Conservation (phyloP, 2,888 invertebrate species). For the Zhuqinia jingwanae region DNA sequence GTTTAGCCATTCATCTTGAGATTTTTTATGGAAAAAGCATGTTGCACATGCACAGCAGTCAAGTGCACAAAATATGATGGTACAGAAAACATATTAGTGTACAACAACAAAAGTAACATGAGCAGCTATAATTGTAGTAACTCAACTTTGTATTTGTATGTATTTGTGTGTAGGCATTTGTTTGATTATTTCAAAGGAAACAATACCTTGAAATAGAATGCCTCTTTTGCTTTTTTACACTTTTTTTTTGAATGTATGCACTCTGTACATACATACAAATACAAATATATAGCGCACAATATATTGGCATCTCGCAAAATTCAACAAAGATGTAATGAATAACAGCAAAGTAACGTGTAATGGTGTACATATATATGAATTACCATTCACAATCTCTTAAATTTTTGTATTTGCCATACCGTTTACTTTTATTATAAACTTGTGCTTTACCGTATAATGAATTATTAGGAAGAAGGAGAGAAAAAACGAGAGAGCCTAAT, state of each 20-base stretch:
- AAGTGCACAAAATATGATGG: constrained; percentile 2
- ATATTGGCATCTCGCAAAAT: constrained; percentile 25
- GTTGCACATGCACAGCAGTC: not conserved
- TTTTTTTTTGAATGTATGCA: not conserved
- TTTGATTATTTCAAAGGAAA: not conserved
- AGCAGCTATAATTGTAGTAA: not conserved
- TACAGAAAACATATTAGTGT: not conserved
- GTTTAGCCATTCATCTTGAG: constrained; percentile 27
- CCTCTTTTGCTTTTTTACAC: constrained; percentile 40
- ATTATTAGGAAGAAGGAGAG: not conserved
- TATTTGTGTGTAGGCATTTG: not conserved
- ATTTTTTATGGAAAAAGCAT: constrained; percentile 16
- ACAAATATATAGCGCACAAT: too few species aligned
- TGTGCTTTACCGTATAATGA: constrained; percentile 43
- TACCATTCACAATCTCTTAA: constrained; percentile 10
- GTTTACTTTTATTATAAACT: constrained; percentile 4
- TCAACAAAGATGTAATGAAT: not conserved
- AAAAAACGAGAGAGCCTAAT: not conserved
- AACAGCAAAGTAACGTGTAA: not conserved
- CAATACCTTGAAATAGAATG: constrained; percentile 43
- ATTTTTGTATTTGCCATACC: constrained; percentile 9
- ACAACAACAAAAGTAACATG: not conserved
- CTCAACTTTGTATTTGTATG: not conserved
- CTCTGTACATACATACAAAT: too few species aligned
- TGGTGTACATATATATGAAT: constrained; percentile 6